phyloP scores from a whole-genome alignment of 2,113 vertebrate genomes.

The Pseudolaguvia tuberculata region DNA sequence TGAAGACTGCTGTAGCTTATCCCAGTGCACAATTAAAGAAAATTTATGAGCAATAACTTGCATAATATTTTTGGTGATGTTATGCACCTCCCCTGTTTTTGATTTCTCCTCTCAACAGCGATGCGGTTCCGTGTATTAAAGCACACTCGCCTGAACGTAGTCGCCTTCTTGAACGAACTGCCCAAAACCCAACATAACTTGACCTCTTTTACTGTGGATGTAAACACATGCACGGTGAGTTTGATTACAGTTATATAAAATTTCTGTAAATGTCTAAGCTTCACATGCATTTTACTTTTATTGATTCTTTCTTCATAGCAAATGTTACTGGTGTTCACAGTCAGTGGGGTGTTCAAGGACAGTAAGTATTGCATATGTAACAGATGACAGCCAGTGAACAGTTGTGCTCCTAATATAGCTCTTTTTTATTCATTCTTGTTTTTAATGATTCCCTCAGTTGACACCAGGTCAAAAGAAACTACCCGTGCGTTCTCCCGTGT shows the following conservation, averaged over 20 bases:
- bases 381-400: neutral
- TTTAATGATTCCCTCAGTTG: conserved; percentile 62
- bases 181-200: conserved; percentile 85
- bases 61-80: neutral
- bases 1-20: neutral
- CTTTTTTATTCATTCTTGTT: neutral
- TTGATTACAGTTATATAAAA: neutral
- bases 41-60: neutral
- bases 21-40: no score
- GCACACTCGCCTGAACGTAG: conserved; percentile 79
- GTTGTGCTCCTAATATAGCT: neutral
- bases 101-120: conserved; percentile 53
- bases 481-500: conserved; percentile 82
- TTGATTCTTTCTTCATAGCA: conserved; percentile 60
- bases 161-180: conserved; percentile 84
- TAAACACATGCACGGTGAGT: conserved; percentile 80
- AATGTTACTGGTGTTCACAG: conserved; percentile 79
- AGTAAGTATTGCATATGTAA: conserved; percentile 57
- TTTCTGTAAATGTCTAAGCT: neutral
- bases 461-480: conserved; percentile 74
- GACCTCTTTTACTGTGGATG: conserved; percentile 79
- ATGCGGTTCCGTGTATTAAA: conserved; percentile 77
- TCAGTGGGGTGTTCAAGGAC: conserved; percentile 87
- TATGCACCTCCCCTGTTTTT: neutral
- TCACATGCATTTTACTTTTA: neutral